Evolutionary conservation across 2,113 vertebrate species (phyloP).

Genomic region (Serinus canaria): DNA sequence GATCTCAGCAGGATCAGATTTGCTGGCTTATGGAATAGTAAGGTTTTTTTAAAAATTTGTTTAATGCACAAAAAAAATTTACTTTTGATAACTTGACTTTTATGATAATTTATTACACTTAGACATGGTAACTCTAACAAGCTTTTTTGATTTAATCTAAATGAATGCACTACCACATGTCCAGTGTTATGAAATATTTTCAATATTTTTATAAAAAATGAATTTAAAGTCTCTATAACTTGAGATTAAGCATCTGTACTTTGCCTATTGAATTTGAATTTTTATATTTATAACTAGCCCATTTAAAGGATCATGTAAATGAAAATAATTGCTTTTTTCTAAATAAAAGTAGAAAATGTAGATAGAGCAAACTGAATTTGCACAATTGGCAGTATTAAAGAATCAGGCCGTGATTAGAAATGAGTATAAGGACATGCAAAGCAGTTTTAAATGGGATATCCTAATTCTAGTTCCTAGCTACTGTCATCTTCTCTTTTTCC

Average conservation of each 20-base stretch:
- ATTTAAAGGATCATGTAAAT: background rate
- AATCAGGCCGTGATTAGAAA: background rate
- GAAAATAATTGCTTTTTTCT: background rate
- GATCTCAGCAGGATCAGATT: background rate
- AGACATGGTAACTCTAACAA: background rate
- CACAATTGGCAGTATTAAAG: fast-evolving
- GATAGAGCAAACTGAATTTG: background rate
- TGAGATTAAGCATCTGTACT: background rate
- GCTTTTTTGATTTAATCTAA: background rate
- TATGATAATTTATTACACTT: background rate
- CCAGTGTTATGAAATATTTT: background rate
- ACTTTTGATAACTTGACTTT: background rate
- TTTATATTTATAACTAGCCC: background rate
- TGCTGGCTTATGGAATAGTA: background rate
- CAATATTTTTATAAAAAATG: background rate
- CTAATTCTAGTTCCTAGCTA: background rate
- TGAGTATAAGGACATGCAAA: background rate
- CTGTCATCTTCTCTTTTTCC: background rate
- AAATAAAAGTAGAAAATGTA: background rate
- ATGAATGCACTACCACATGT: background rate
- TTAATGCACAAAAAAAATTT: background rate
- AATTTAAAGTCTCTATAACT: background rate
- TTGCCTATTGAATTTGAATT: background rate
- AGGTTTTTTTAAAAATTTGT: background rate
- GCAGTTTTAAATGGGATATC: background rate